Base-by-base conservation (phyloP, 1,140 invertebrate genomes). In the Pseudoatta argentina region DNA sequence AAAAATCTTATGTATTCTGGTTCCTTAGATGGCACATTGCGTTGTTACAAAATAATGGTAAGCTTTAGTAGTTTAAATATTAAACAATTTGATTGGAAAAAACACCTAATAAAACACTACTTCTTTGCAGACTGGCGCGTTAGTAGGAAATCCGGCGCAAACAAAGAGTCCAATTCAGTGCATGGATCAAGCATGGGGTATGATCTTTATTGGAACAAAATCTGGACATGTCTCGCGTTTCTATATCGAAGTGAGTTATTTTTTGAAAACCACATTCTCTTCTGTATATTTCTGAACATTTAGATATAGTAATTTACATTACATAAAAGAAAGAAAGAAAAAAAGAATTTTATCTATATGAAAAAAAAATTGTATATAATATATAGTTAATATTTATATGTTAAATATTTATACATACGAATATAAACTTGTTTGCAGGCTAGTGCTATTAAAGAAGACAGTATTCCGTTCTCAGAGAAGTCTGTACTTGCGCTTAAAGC, bases 401-500 rank as follows among this genome's bases (percentile, higher is more conserved):
- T 24, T 75, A 34, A 21, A 55, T 73, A 21, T 59, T 34, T 75
- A 48, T 77, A 18, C 4, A 63, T 18, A 63, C 10, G 4, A 27
- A 34, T 78, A 14, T 1, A 76, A 73, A 24, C 48, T 85, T 66
- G 88, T 85, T 95, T 96, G 24, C 92, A 96, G 96, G 95, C 95
- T 85, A 95, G 95, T 63, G 92, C 94, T 88, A 88, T 96, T 1
- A 96, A 96, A 92, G 96, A 96, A 55, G 95, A 95, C 66, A 95
- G 95, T 16, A 95, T 96, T 24, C 96, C 96, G 73, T 96, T 96
- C 89, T 96, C 96, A 0, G 96, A 96, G 3, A 96, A 96, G 81
- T 96, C 96, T 0, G 96, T 97, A 12, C 93, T 97, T 59, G 96
- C 96, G 0, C 92, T 97, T 16, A 96, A 96, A 87, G 96, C 97